Conservation (phyloP, 2,113 vertebrate species). For the Carassius auratus region DNA sequence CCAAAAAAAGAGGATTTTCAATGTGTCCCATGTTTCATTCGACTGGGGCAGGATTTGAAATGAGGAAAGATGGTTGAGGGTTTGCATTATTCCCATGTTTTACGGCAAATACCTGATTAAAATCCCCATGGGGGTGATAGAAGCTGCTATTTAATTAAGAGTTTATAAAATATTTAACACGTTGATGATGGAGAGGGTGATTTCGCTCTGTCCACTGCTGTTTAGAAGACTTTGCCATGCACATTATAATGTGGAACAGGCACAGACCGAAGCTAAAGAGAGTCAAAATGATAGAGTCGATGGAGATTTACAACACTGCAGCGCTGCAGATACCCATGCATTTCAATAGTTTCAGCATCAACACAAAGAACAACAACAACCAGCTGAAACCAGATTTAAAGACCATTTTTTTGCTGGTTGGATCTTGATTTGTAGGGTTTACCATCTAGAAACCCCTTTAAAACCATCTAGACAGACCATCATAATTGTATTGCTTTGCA, state of each 20-base stretch:
- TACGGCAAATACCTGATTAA: slow-evolving; percentile 81
- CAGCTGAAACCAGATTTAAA: background rate
- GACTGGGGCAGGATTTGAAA: slow-evolving; percentile 72
- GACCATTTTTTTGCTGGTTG: no score
- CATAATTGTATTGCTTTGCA: no score
- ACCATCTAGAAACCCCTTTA: no score
- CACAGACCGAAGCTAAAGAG: background rate
- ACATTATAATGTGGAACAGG: slow-evolving; percentile 21
- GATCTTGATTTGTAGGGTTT: no score
- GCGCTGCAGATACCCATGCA: background rate
- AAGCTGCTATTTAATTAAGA: slow-evolving; percentile 79
- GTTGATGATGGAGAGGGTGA: slow-evolving; percentile 59
- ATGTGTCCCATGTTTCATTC: slow-evolving; percentile 66
- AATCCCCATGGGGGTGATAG: slow-evolving; percentile 74
- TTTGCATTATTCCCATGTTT: slow-evolving; percentile 74
- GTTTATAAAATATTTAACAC: slow-evolving; percentile 79
- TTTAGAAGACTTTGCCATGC: slow-evolving; percentile 60
- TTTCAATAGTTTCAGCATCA: background rate
- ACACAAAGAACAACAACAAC: no score
- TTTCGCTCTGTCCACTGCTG: slow-evolving; percentile 64
- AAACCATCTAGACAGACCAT: no score
- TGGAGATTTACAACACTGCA: slow-evolving; percentile 10
- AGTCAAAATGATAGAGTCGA: background rate
- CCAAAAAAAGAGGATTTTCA: slow-evolving; percentile 68
- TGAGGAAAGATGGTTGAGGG: slow-evolving; percentile 40